phyloP scores from a whole-genome alignment of 2,888 invertebrate genomes.

The Tiphia femorata region DNA sequence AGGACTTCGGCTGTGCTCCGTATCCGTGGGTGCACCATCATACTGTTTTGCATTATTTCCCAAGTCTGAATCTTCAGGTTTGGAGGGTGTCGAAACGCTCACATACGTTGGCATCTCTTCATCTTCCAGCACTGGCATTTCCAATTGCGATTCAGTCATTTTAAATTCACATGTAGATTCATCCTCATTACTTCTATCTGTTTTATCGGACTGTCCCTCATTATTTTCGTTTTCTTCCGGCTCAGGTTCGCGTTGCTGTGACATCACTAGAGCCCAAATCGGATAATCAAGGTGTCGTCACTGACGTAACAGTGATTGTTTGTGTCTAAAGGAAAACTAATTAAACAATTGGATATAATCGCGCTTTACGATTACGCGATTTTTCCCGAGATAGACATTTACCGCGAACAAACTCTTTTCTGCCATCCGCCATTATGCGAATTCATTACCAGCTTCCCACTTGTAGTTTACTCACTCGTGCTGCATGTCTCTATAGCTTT shows the following conservation, averaged over 20 bases:
- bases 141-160: constrained; percentile 26
- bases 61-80: constrained; percentile 41
- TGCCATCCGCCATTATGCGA: constrained; percentile 42
- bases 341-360: not conserved
- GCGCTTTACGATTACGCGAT: not conserved
- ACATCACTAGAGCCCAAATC: constrained; percentile 32
- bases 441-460: constrained; percentile 10
- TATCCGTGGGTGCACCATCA: constrained; percentile 16
- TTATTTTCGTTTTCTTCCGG: constrained; percentile 30
- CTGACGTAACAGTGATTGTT: not conserved
- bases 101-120: constrained; percentile 61
- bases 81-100: constrained; percentile 48
- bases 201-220: constrained; percentile 28
- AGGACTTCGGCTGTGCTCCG: constrained; percentile 41
- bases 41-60: constrained; percentile 21
- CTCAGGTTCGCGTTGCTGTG: constrained; percentile 33
- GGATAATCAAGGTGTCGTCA: not conserved
- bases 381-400: constrained; percentile 1
- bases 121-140: constrained; percentile 52
- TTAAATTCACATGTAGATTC: constrained; percentile 28
- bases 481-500: constrained; percentile 9
- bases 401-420: constrained; percentile 14
- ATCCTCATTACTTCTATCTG: constrained; percentile 23
- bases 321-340: not conserved
- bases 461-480: constrained; percentile 1